Evolutionary conservation across 2,113 vertebrate genomes (phyloP).

Genomic region (Poecile atricapillus): DNA sequence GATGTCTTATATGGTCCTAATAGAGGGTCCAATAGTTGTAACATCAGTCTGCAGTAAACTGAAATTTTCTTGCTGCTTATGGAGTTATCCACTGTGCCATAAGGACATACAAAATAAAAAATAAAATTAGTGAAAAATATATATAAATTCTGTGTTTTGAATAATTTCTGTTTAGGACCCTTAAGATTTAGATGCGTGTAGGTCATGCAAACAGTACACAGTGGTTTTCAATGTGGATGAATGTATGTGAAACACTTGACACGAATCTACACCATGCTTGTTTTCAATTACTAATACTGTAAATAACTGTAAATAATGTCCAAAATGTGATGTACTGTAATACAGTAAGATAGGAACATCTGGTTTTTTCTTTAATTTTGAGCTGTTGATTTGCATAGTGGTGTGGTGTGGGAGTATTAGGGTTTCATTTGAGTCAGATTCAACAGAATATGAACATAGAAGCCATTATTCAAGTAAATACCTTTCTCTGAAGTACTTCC

Average conservation of each 20-base stretch:
- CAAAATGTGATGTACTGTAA: neutral
- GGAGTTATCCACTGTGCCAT: neutral
- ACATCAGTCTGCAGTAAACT: neutral
- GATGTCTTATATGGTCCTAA: neutral
- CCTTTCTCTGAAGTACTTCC: neutral
- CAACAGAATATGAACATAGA: neutral
- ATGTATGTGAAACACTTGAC: accelerated
- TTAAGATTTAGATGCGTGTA: neutral
- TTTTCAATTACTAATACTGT: neutral
- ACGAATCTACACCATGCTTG: neutral
- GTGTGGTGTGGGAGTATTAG: neutral
- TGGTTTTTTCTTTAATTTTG: neutral
- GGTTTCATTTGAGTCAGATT: neutral
- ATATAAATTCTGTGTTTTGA: neutral
- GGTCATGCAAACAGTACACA: neutral
- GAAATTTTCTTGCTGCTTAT: neutral
- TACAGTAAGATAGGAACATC: neutral
- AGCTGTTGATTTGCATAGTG: neutral
- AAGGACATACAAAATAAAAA: neutral
- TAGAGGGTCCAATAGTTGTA: neutral
- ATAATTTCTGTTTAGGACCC: neutral
- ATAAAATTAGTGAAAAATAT: neutral
- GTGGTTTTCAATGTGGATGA: neutral
- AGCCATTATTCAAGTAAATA: neutral
- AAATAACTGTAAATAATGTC: neutral